Evolutionary conservation across 2,113 vertebrate species (phyloP).

Genomic region (Chascanopsetta lugubris): DNA sequence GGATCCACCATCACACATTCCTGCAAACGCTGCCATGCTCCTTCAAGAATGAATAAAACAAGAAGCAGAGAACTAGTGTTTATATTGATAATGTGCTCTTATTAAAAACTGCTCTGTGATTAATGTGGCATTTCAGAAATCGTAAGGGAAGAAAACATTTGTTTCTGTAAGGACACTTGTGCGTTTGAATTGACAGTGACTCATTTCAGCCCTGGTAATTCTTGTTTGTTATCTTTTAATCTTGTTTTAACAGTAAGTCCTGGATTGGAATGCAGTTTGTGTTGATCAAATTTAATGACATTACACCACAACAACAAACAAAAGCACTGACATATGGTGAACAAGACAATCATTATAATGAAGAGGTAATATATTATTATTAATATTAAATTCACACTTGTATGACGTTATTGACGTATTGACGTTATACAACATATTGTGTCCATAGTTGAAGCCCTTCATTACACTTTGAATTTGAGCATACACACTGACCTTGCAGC

Average conservation of each 20-base stretch:
- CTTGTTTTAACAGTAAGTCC: too few species aligned
- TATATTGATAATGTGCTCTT: neutral
- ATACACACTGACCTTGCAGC: conserved; percentile 88
- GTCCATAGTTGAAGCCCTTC: too few species aligned
- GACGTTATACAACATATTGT: too few species aligned
- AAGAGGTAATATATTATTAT: too few species aligned
- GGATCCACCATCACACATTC: conserved; percentile 98
- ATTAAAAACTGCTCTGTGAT: neutral
- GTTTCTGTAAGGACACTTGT: neutral
- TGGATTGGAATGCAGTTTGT: too few species aligned
- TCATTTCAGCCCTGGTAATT: neutral
- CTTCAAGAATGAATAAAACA: conserved; percentile 67
- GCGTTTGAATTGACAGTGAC: neutral
- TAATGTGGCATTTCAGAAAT: neutral
- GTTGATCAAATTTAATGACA: too few species aligned
- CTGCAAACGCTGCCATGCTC: conserved; percentile 99
- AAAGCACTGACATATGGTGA: too few species aligned
- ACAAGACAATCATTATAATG: too few species aligned
- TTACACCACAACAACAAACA: too few species aligned
- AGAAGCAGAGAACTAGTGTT: neutral
- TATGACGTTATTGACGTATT: too few species aligned
- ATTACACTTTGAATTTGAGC: neutral
- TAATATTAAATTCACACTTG: too few species aligned
- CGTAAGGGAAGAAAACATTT: neutral
- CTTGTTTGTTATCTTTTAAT: too few species aligned